These are phyloP conservation scores for Manis javanica DNA, from an alignment of 2,797 vertebrate species.

Conservation along the genomic window DNA sequence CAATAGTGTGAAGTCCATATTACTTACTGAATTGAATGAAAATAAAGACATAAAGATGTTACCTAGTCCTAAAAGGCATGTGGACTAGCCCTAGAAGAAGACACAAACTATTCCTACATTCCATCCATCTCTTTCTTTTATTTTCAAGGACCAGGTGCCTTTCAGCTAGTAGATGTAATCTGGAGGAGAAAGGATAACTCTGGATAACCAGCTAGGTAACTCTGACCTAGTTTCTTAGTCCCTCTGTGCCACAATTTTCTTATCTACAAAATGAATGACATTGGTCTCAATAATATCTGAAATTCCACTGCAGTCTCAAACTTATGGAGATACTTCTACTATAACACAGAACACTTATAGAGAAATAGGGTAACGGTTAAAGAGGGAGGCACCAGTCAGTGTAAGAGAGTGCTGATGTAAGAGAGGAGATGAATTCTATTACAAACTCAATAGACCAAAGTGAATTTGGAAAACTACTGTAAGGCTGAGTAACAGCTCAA, in stretches of 20 bases:
- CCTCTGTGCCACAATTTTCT: neutral
- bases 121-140: neutral
- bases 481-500: neutral
- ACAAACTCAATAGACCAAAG: neutral
- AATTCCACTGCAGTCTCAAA: neutral
- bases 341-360: neutral
- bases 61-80: neutral
- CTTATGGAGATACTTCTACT: neutral
- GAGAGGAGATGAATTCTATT: neutral
- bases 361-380: neutral
- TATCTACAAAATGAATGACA: neutral
- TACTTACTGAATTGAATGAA: neutral
- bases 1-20: neutral
- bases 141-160: neutral
- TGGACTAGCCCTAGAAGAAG: neutral
- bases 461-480: neutral
- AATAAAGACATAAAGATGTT: neutral
- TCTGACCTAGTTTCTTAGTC: neutral
- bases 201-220: neutral
- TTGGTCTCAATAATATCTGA: neutral
- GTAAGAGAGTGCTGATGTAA: neutral
- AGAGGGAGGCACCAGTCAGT: neutral
- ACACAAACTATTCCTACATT: neutral
- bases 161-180: neutral
- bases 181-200: neutral